Conservation (phyloP, 1,140 invertebrate species). For the Dendrolimus punctatus region DNA sequence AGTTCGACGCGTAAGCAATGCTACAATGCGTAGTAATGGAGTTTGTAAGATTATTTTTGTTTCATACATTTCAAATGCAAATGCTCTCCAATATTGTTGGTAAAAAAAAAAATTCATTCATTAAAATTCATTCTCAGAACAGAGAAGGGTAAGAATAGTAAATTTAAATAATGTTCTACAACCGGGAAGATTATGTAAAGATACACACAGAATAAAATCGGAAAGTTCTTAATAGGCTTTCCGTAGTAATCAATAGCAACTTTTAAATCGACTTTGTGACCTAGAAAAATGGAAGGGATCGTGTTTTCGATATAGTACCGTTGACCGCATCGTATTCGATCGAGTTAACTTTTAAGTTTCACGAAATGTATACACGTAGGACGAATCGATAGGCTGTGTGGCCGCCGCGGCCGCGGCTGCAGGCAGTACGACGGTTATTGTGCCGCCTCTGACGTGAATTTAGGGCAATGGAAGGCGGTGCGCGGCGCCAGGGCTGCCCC, state of each 20-base stretch:
- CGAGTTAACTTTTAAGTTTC: constrained; percentile 67
- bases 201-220: too few species aligned
- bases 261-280: constrained; percentile 55
- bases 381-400: constrained; percentile 59
- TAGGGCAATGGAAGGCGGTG: constrained; percentile 62
- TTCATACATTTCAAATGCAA: too few species aligned
- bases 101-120: too few species aligned
- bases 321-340: constrained; percentile 60
- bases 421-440: constrained; percentile 60
- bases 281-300: constrained; percentile 44
- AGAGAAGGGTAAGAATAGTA: too few species aligned
- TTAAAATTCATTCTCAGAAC: too few species aligned
- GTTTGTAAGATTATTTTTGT: too few species aligned
- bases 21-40: too few species aligned
- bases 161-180: too few species aligned
- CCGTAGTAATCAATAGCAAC: constrained; percentile 38
- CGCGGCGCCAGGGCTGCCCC: constrained; percentile 19
- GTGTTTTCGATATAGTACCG: constrained; percentile 37
- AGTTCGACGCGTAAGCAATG: too few species aligned
- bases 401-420: constrained; percentile 56
- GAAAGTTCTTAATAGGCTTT: too few species aligned
- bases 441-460: constrained; percentile 63
- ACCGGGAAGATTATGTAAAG: too few species aligned
- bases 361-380: constrained; percentile 41
- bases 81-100: too few species aligned